phyloP scores from a whole-genome alignment of 2,888 invertebrate genomes.

The Agonopterix subpropinquella region DNA sequence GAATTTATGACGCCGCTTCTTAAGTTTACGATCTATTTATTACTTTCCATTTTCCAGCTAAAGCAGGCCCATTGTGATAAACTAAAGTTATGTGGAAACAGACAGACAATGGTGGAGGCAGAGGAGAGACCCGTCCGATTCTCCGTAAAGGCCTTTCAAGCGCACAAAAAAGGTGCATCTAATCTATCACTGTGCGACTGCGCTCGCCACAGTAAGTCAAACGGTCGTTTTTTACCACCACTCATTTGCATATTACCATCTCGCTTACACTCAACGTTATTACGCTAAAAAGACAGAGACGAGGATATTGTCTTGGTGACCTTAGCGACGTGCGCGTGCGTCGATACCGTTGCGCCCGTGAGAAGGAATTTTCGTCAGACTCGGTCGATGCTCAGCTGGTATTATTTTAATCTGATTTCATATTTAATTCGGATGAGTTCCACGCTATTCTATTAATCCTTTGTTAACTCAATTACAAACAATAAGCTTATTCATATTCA shows the following conservation, averaged over 20 bases:
- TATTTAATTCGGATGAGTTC: constrained; percentile 2
- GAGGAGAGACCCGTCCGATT: constrained; percentile 28
- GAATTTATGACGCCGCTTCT: constrained; percentile 40
- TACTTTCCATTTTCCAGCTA: constrained; percentile 32
- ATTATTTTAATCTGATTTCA: constrained; percentile 25
- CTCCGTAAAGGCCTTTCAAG: constrained; percentile 41
- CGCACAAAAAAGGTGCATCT: constrained; percentile 50
- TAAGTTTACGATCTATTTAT: constrained; percentile 49
- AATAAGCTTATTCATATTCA: too few relatives aligned
- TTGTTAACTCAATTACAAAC: not conserved
- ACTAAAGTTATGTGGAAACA: constrained; percentile 38
- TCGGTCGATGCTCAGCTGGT: constrained; percentile 41
- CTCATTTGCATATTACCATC: constrained; percentile 50
- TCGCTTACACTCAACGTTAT: constrained; percentile 27
- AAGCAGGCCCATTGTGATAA: constrained; percentile 31
- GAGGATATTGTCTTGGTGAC: constrained; percentile 36
- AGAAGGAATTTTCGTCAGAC: constrained; percentile 60
- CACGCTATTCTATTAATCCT: constrained; percentile 1
- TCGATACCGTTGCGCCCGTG: constrained; percentile 61
- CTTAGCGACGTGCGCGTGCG: constrained; percentile 56
- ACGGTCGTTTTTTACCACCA: constrained; percentile 46
- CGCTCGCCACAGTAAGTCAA: constrained; percentile 47
- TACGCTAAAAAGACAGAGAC: constrained; percentile 27
- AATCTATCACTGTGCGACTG: constrained; percentile 53
- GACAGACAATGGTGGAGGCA: constrained; percentile 39